Conservation (phyloP, 30 jellyfish, hydroid and myxozoan species). For the Euphysa ruthae region DNA sequence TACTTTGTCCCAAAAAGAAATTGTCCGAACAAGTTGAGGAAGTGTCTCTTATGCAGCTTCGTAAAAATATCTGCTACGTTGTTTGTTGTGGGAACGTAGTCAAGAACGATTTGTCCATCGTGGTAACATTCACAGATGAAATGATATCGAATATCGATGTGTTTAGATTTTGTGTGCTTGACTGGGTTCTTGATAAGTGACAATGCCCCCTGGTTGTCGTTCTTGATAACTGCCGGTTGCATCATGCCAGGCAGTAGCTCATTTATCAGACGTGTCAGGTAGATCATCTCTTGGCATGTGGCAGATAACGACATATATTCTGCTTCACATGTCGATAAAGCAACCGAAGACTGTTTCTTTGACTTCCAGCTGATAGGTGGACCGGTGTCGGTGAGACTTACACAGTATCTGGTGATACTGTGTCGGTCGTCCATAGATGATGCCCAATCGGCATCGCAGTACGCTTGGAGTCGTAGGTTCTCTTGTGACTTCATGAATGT, state of each 20-base stretch:
- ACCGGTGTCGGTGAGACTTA: conserved; percentile 8
- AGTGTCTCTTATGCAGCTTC: conserved; percentile 46
- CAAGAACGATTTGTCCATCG: conserved; percentile 27
- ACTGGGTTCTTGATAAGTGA: conserved; percentile 14
- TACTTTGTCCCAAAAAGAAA: conserved; percentile 22
- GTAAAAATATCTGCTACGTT: conserved; percentile 52
- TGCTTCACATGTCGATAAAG: conserved; percentile 43
- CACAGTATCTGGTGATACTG: conserved; percentile 22
- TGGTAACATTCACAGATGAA: conserved; percentile 31
- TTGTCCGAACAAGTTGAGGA: conserved; percentile 24
- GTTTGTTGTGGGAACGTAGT: conserved; percentile 19
- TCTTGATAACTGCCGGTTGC: conserved; percentile 29
- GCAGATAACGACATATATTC: conserved; percentile 36
- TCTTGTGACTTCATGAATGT: conserved; percentile 4
- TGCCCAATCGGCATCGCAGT: conserved; percentile 47
- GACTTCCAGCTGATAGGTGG: conserved; percentile 47
- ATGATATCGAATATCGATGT: conserved; percentile 41
- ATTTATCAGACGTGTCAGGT: conserved; percentile 26
- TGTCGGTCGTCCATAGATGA: conserved; percentile 38
- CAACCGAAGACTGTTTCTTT: conserved; percentile 37
- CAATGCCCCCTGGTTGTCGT: conserved; percentile 25
- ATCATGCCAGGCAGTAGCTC: conserved; percentile 1
- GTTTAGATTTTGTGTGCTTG: conserved; percentile 32
- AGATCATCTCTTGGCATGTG: conserved; percentile 30
- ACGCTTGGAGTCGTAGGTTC: conserved; percentile 9